A percentile compares a stretch with the other conserved stretches of the same genome.
Conservation (phyloP, 53 echinoderm and acorn worm species). For the Echinarachnius parma region DNA sequence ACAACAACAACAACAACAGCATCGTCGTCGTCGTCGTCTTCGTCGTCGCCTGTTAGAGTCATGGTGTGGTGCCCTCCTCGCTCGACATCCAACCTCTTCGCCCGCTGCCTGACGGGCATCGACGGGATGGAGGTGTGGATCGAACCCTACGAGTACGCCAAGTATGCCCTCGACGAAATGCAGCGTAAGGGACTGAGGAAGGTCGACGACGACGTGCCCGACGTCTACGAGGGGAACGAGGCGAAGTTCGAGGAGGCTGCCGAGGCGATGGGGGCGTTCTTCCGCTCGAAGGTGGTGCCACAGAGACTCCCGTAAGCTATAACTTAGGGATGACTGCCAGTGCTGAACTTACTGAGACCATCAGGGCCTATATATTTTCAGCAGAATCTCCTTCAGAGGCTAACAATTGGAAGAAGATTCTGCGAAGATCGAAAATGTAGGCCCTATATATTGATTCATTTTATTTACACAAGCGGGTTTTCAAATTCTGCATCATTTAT, state of each 20-base stretch:
- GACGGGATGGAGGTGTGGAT: slow-evolving; percentile 23
- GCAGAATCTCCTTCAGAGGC: no score
- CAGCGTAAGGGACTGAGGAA: background rate
- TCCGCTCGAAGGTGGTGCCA: slow-evolving; percentile 8
- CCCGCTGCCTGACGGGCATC: slow-evolving; percentile 11
- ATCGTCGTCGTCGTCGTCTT: no score
- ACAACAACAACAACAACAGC: no score
- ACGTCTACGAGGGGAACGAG: slow-evolving; percentile 20
- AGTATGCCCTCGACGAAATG: slow-evolving; percentile 19
- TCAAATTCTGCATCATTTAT: no score
- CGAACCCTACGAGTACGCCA: slow-evolving; percentile 14
- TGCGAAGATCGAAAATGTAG: no score
- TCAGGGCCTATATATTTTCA: no score
- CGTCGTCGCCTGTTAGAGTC: slow-evolving; percentile 29
- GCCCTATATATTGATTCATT: no score
- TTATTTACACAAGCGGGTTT: no score
- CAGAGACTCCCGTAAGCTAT: slow-evolving; percentile 26
- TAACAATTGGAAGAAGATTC: no score
- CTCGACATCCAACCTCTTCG: slow-evolving; percentile 22
- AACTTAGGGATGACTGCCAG: background rate
- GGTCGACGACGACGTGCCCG: background rate
- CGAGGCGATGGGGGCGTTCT: slow-evolving; percentile 1
- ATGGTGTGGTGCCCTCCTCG: slow-evolving; percentile 28
- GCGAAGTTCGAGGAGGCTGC: slow-evolving; percentile 12
- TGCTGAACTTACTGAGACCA: no score